Base-by-base conservation (phyloP, 2,797 vertebrate genomes). In the Protonibea diacanthus region DNA sequence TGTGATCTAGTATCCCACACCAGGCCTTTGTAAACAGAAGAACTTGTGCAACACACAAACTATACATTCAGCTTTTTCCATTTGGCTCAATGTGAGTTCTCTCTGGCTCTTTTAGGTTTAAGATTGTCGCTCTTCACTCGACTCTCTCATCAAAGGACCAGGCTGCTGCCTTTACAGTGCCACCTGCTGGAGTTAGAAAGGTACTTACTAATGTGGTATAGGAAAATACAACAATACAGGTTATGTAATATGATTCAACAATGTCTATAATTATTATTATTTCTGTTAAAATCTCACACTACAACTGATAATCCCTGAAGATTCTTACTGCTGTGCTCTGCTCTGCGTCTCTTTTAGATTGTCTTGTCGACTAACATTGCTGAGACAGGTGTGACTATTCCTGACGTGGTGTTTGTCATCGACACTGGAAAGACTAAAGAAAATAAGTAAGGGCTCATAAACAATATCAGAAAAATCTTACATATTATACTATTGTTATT, bases 291-390 rank as follows among this genome's bases (percentile, higher is more conserved):
- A 5, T 57, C 14, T 68, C 3, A 8, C 10, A 27, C 3, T 21
- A 6, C 2, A 33, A 6, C 27, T n/a, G 12, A 23, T 8, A 25
- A 15, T 1, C 27, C 11, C 8, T 52, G 15, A 38, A 60, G 55
- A 38, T 27, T 14, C 8, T 18, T 4, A 33, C 18, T 7, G 10
- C 6, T 44, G 3, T 23, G 25, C 5, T 62, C 11, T 75, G 33
- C 25, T 58, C 3, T 75, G 14, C 33, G 17, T 83, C 29, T 77
- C 18, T 93, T 95, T 78, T 85, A 99, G 98, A 97, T 99, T 71
- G 98, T 99, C 79, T 92, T 99, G 93, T 98, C 98, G n/a, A 99
- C 98, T 14, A 99, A 99, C 93, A 99, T 99, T 68, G 98, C 98
- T 18, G 98, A 99, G 90, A 99, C 98, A 0, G 98, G 98, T 18